Evolutionary conservation across 2,888 invertebrate genomes (phyloP).

Genomic region (Linyphia triangularis): DNA sequence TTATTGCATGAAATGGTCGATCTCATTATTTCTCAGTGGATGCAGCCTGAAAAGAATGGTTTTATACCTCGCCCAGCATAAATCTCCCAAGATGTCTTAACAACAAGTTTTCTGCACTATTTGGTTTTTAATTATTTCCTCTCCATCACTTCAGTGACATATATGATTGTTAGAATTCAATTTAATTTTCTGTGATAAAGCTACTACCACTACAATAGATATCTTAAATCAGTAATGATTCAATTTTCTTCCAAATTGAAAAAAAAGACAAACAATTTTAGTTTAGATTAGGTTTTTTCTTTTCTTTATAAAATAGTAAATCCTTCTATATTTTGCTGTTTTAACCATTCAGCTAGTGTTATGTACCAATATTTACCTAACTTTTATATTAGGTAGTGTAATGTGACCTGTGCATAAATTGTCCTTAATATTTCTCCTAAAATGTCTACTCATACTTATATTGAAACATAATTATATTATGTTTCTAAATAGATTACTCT

Average conservation of each 20-base stretch:
- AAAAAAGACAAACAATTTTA: not conserved
- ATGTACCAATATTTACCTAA: no score
- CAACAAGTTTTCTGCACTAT: not conserved
- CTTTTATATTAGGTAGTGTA: no score
- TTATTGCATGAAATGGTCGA: slow-evolving; percentile 87
- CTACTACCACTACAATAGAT: not conserved
- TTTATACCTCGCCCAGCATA: slow-evolving; percentile 42
- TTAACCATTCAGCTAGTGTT: no score
- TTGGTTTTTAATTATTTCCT: not conserved
- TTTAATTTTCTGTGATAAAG: slow-evolving; percentile 4
- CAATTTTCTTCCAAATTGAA: not conserved
- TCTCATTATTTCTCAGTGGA: slow-evolving; percentile 88
- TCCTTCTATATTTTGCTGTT: no score
- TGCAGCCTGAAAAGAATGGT: slow-evolving; percentile 84
- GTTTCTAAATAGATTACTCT: no score
- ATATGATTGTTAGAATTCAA: not conserved
- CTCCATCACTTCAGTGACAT: not conserved
- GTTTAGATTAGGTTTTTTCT: not conserved
- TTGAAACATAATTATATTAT: no score
- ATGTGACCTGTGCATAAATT: no score
- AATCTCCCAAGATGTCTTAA: not conserved
- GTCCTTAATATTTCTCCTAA: no score
- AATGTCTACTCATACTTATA: no score
- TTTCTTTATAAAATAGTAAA: no score
- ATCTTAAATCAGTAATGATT: no score